Percentiles rank a stretch among this genome's conserved stretches.
Conservation (phyloP, 2,888 invertebrate genomes). For the Choristoneura rosaceana region DNA sequence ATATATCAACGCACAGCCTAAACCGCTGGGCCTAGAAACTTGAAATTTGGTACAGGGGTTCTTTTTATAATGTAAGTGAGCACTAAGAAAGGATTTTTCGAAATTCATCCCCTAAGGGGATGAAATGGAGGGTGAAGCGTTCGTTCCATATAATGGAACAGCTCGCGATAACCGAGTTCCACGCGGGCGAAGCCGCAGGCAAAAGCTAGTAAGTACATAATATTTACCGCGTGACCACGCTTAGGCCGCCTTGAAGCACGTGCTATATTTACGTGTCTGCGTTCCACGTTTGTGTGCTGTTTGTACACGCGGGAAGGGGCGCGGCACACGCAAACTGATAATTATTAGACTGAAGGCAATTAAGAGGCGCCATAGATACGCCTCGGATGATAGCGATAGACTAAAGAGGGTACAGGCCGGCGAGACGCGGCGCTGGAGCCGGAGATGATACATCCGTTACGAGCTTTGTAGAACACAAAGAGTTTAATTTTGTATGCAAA, state of each 20-base stretch:
- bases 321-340: constrained; percentile 77
- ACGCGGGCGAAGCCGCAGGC: too few species aligned
- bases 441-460: constrained; percentile 49
- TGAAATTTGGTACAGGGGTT: too few species aligned
- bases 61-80: too few species aligned
- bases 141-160: too few species aligned
- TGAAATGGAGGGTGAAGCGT: too few species aligned
- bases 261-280: constrained; percentile 50
- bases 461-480: constrained; percentile 29
- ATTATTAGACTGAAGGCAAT: constrained; percentile 81
- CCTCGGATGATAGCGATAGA: constrained; percentile 63
- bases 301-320: constrained; percentile 63
- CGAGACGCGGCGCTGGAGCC: constrained; percentile 51
- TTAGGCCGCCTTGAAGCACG: constrained; percentile 59
- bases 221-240: constrained; percentile 51
- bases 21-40: too few species aligned
- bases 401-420: constrained; percentile 52
- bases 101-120: too few species aligned
- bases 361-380: constrained; percentile 83
- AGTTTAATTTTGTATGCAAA: not conserved
- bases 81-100: too few species aligned
- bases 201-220: constrained; percentile 39
- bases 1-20: too few species aligned
- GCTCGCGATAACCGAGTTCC: too few species aligned
- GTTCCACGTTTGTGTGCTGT: constrained; percentile 53